Percentiles rank a stretch among this genome's conserved stretches.
Conservation (phyloP, 2,888 invertebrate genomes). For the Quadroppia sp. region DNA sequence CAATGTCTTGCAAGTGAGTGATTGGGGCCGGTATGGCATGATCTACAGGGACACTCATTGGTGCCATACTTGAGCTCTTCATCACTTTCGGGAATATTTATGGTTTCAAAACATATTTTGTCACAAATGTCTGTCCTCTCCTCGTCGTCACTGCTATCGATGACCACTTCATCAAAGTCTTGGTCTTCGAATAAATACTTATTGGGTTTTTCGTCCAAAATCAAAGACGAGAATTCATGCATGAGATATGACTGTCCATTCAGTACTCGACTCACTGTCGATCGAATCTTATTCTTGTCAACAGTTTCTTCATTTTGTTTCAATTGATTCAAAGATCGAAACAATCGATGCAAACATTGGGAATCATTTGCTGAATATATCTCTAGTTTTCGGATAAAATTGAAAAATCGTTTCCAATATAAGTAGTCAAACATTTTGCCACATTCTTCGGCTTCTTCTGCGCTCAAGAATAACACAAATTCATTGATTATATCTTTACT, state of each 20-base stretch:
- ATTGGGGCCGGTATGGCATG: slow-evolving; percentile 28
- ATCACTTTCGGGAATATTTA: slow-evolving; percentile 33
- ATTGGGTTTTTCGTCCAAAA: slow-evolving; percentile 40
- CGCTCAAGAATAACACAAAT: slow-evolving; percentile 40
- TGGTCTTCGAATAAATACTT: slow-evolving; percentile 37
- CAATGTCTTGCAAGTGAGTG: slow-evolving; percentile 29
- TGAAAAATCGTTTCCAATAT: slow-evolving; percentile 40
- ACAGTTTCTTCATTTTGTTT: slow-evolving; percentile 16
- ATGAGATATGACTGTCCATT: slow-evolving; percentile 41
- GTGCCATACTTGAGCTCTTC: slow-evolving; percentile 41
- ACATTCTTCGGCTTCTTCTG: slow-evolving; percentile 31
- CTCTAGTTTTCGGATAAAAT: slow-evolving; percentile 42
- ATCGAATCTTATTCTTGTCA: slow-evolving; percentile 17
- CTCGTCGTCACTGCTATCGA: slow-evolving; percentile 31
- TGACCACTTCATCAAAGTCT: slow-evolving; percentile 41
- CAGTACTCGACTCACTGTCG: slow-evolving; percentile 35
- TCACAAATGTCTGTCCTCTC: slow-evolving; percentile 5
- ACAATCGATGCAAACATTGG: slow-evolving; percentile 30
- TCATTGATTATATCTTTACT: slow-evolving; percentile 37
- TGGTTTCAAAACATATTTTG: slow-evolving; percentile 34
- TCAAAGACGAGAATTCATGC: slow-evolving; percentile 41
- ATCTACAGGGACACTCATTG: slow-evolving; percentile 42
- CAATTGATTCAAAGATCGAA: slow-evolving; percentile 37
- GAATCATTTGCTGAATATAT: slow-evolving; percentile 32
- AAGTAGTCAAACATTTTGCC: slow-evolving; percentile 42